Conservation (phyloP, 2,797 vertebrate species). For the Vultur gryphus region DNA sequence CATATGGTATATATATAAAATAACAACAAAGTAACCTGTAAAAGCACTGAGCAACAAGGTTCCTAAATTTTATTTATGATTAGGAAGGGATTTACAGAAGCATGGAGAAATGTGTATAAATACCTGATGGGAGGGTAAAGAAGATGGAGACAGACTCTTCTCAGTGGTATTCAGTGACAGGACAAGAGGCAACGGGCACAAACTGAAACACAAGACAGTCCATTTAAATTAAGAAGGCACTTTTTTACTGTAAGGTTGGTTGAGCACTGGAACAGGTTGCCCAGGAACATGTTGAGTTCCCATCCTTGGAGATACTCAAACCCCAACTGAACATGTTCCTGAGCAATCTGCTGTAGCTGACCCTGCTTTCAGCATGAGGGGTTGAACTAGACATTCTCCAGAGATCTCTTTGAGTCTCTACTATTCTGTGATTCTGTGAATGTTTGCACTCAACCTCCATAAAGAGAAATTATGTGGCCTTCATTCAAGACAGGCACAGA, state of each 20-base stretch:
- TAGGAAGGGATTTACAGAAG: neutral
- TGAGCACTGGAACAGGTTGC: neutral
- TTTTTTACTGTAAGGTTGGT: neutral
- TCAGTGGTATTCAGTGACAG: neutral
- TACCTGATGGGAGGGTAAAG: neutral
- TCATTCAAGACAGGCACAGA: neutral
- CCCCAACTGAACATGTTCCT: accelerated
- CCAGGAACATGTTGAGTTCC: neutral
- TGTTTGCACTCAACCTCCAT: neutral
- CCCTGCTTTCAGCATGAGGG: neutral
- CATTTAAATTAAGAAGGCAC: neutral
- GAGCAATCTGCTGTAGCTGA: neutral
- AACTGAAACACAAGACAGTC: neutral
- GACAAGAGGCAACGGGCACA: neutral
- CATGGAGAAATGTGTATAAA: neutral
- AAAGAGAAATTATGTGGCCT: neutral
- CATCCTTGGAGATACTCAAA: neutral
- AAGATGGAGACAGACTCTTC: neutral
- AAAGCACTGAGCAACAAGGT: neutral
- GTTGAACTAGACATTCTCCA: neutral
- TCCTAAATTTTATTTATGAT: neutral
- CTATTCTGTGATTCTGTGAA: neutral
- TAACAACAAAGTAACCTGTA: neutral
- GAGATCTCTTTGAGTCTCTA: neutral
- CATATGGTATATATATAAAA: neutral